These are phyloP conservation scores for Lepidocolaptes lacrymiger DNA, from an alignment of 2,797 vertebrate species.

Conservation along the genomic window DNA sequence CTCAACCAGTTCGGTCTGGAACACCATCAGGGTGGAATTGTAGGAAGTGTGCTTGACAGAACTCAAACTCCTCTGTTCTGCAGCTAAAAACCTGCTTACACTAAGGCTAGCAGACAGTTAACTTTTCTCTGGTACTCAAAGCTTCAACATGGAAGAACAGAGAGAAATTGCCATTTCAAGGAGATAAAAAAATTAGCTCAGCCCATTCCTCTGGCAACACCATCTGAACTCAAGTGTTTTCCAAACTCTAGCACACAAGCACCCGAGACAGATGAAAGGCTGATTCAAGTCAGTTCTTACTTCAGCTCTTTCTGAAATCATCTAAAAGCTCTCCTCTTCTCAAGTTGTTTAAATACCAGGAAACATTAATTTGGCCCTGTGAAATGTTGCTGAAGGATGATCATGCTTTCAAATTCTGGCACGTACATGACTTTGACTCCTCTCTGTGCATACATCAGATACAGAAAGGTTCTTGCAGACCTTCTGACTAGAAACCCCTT, in stretches of 20 bases:
- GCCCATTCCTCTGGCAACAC: neutral
- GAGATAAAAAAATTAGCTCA: neutral
- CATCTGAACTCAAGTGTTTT: neutral
- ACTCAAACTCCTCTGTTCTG: neutral
- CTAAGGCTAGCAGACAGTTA: neutral
- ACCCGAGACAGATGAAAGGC: neutral
- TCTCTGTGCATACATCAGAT: neutral
- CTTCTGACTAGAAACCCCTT: neutral
- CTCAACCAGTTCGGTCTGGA: neutral
- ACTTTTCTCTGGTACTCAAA: neutral
- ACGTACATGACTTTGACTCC: neutral
- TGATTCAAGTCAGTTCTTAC: neutral
- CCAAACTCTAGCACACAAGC: neutral
- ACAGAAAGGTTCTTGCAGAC: neutral
- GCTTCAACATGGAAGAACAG: neutral
- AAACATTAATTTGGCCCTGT: neutral
- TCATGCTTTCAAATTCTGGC: accelerated
- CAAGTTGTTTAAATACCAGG: neutral
- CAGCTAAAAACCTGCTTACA: neutral
- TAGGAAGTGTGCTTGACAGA: neutral
- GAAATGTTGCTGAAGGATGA: neutral
- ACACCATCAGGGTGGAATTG: neutral
- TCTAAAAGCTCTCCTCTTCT: neutral
- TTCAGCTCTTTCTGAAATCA: neutral
- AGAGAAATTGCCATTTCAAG: neutral